Evolutionary conservation across 2,113 vertebrate species (phyloP).

Genomic region (Peucedramus taeniatus): DNA sequence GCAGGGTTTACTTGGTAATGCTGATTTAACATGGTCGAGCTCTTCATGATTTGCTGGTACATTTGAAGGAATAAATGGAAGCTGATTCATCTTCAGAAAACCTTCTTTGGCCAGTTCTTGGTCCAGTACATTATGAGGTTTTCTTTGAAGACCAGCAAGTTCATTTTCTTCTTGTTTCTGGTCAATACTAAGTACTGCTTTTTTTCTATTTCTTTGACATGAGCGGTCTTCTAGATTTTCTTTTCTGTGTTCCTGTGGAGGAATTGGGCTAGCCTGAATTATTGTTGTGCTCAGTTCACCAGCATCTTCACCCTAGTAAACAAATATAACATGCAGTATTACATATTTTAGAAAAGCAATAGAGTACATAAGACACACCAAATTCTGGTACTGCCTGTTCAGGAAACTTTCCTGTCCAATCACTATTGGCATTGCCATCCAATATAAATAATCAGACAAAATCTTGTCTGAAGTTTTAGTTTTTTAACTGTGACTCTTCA

Average conservation of each 20-base stretch:
- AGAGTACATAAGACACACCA: neutral
- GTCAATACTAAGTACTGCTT: neutral
- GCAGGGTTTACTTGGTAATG: neutral
- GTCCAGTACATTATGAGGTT: slow-evolving; percentile 5
- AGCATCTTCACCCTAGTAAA: slow-evolving; percentile 73
- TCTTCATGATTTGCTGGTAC: neutral
- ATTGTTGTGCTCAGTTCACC: slow-evolving; percentile 89
- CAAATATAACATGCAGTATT: neutral
- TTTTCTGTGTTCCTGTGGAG: slow-evolving; percentile 60
- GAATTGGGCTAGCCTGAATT: slow-evolving; percentile 82
- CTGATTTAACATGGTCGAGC: neutral
- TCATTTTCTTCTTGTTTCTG: slow-evolving; percentile 19
- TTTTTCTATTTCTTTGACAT: neutral
- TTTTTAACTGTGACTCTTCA: neutral
- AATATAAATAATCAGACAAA: neutral
- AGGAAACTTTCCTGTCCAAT: neutral
- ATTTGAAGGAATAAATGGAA: neutral
- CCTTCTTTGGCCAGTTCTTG: neutral
- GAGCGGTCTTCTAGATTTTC: neutral
- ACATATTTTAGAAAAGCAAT: neutral
- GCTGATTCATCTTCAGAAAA: neutral
- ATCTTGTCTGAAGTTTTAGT: neutral
- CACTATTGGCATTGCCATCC: neutral
- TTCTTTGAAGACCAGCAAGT: slow-evolving; percentile 48
- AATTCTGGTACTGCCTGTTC: neutral